Conservation (phyloP, 2,888 invertebrate species). For the Pachymerium ferrugineum region DNA sequence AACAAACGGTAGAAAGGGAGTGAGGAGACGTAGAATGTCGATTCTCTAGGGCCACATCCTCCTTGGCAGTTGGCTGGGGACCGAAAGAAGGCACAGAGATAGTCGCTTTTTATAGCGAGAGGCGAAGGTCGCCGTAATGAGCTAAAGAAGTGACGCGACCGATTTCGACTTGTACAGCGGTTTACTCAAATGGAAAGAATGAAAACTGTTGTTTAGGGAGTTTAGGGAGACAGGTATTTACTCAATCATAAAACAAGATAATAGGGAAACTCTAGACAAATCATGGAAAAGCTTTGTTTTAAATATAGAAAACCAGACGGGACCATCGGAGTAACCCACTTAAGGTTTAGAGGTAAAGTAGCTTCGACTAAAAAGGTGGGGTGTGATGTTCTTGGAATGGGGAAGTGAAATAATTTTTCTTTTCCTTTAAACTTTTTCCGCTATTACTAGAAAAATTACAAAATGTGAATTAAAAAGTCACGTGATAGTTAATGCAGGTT, state of each 20-base stretch:
- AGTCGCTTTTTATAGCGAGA: conserved; percentile 19
- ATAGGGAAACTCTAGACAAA: neutral
- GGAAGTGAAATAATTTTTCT: neutral
- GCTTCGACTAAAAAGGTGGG: conserved; percentile 14
- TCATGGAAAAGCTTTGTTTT: conserved; percentile 9
- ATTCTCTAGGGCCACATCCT: conserved; percentile 15
- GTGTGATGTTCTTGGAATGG: conserved; percentile 15
- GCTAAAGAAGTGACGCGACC: neutral
- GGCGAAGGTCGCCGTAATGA: conserved; percentile 17
- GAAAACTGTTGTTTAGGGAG: neutral
- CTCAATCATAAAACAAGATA: too few species aligned
- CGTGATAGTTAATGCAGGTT: neutral
- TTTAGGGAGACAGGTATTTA: too few species aligned
- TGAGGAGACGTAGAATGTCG: conserved; percentile 4
- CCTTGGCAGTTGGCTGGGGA: neutral
- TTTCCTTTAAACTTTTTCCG: too few species aligned
- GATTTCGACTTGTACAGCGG: neutral
- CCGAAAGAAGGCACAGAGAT: conserved; percentile 23
- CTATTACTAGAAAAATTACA: neutral
- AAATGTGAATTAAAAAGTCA: neutral
- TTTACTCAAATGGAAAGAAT: neutral
- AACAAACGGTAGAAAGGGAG: neutral
- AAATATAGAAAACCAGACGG: conserved; percentile 25
- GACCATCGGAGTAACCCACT: conserved; percentile 18
- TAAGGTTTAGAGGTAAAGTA: conserved; percentile 12